Percentiles rank a stretch among this genome's conserved stretches.
Conservation (phyloP, 2,113 vertebrate genomes). For the Gallinago paraguaiae region DNA sequence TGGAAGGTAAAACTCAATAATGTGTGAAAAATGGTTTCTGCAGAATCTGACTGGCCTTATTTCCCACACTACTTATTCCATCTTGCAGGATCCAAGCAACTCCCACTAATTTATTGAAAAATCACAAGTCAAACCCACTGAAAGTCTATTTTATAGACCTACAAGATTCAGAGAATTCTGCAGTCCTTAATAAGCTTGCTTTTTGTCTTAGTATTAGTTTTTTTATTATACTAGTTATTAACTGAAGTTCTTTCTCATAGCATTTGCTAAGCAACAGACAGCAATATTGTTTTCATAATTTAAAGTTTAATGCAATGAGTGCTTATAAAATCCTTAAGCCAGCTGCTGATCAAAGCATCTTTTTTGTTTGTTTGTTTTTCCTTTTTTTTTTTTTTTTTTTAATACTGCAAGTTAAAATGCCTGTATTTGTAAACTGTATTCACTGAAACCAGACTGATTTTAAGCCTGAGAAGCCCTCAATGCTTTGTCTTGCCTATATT, state of each 20-base stretch:
- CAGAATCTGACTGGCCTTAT: background rate
- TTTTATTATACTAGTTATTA: background rate
- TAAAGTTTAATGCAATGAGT: background rate
- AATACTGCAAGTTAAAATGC: background rate
- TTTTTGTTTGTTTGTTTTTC: background rate
- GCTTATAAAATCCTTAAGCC: background rate
- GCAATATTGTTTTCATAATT: background rate
- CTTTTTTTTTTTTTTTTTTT: background rate
- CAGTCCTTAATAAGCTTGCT: background rate
- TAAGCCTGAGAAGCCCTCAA: background rate
- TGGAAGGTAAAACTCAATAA: background rate
- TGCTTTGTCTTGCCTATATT: slow-evolving; percentile 19
- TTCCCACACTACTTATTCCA: background rate
- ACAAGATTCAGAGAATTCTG: background rate
- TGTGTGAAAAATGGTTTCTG: background rate
- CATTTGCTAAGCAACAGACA: background rate
- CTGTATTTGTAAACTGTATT: slow-evolving; percentile 31
- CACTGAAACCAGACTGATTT: slow-evolving; percentile 10
- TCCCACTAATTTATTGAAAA: background rate
- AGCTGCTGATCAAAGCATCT: slow-evolving; percentile 13
- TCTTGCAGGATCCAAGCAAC: background rate
- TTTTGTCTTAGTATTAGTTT: background rate
- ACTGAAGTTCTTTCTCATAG: background rate
- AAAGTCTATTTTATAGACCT: background rate
- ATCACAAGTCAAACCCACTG: background rate